A percentile compares a stretch with the other conserved stretches of the same genome.
Evolutionary conservation across 2,888 invertebrate species (phyloP).

Genomic region (Thalpophila matura): DNA sequence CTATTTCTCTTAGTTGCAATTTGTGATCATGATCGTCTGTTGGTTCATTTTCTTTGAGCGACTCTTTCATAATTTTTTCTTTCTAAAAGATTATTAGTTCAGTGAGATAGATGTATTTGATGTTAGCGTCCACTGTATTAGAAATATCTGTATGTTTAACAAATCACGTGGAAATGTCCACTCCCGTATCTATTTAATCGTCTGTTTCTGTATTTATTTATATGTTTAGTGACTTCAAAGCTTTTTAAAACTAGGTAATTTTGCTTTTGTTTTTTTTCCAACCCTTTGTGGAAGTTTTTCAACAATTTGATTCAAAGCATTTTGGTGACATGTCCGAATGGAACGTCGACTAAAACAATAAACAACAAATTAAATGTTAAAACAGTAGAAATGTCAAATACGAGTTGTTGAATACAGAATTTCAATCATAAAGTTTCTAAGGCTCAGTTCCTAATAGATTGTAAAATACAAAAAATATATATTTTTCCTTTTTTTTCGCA

Average conservation of each 20-base stretch:
- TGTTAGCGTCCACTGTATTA: constrained; percentile 21
- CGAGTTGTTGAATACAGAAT: too few species aligned
- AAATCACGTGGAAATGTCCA: constrained; percentile 25
- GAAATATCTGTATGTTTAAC: constrained; percentile 21
- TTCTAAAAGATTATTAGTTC: constrained; percentile 23
- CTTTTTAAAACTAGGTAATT: background rate
- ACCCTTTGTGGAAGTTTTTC: background rate
- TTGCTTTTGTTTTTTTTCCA: background rate
- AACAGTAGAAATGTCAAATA: background rate
- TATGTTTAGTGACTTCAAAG: constrained; percentile 8
- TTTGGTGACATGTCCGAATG: background rate
- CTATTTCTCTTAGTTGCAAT: constrained; percentile 19
- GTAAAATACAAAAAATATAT: too few species aligned
- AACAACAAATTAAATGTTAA: background rate
- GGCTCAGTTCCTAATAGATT: too few species aligned
- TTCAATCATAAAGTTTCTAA: too few species aligned
- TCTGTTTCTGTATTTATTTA: too few species aligned
- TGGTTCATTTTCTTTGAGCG: constrained; percentile 6
- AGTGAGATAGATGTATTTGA: constrained; percentile 40
- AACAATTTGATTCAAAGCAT: background rate
- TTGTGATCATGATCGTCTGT: background rate
- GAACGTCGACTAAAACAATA: background rate
- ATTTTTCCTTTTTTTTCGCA: constrained; percentile 73
- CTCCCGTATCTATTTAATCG: background rate
- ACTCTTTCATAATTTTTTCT: constrained; percentile 33